phyloP scores from a whole-genome alignment of 2,797 vertebrate genomes.

The Thripadectes ignobilis region DNA sequence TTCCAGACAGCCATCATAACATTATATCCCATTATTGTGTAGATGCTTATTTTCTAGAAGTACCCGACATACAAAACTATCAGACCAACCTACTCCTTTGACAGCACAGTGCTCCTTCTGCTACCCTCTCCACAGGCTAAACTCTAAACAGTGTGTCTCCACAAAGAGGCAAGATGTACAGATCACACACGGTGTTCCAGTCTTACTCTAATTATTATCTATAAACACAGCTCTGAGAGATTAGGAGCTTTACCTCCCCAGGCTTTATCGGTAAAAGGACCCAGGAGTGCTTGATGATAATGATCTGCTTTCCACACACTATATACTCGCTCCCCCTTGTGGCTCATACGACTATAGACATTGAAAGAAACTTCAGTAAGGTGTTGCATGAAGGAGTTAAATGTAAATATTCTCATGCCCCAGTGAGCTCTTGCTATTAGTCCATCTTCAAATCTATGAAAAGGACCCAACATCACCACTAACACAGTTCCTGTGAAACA shows the following conservation, averaged over 20 bases:
- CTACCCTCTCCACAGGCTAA: neutral
- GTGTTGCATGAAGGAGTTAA: neutral
- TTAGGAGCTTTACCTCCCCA: neutral
- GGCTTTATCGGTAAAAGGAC: neutral
- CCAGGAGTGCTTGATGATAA: neutral
- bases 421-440: neutral
- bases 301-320: neutral
- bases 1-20: neutral
- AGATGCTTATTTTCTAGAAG: neutral
- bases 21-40: neutral
- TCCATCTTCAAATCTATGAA: neutral
- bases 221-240: neutral
- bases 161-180: neutral
- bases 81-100: neutral
- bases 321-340: conserved; percentile 22
- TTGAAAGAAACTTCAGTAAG: neutral
- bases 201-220: neutral
- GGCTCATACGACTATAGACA: neutral
- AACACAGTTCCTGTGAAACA: neutral
- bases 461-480: neutral
- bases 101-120: neutral
- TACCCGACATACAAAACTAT: rapidly evolving
- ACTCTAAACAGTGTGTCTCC: neutral
- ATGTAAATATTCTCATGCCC: neutral
- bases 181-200: neutral